Evolutionary conservation across 2,888 invertebrate species (phyloP).

Genomic region (Rosalia funebris): DNA sequence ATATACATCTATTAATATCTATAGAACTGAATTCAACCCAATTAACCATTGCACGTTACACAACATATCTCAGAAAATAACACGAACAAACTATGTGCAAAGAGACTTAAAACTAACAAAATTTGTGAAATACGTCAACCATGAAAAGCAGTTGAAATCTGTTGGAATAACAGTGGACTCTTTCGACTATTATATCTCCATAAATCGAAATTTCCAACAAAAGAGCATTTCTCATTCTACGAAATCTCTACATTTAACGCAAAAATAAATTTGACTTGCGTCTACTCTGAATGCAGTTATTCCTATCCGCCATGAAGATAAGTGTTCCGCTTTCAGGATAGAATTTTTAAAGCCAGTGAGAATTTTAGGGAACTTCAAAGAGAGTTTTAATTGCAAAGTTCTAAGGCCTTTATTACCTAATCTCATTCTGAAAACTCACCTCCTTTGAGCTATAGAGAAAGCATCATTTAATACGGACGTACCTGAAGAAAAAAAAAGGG

Average conservation of each 20-base stretch:
- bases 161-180: background rate
- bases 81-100: too few relatives aligned
- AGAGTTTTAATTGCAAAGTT: constrained; percentile 8
- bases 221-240: constrained; percentile 5
- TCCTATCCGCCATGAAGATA: constrained; percentile 3
- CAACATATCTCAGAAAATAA: too few relatives aligned
- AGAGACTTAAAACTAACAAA: too few relatives aligned
- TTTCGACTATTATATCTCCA: background rate
- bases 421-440: constrained; percentile 5
- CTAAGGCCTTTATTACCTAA: background rate
- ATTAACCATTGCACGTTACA: too few relatives aligned
- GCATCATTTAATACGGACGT: background rate
- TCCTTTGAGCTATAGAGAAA: background rate
- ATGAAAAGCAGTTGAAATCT: background rate
- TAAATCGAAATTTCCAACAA: background rate
- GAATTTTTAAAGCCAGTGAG: constrained; percentile 3
- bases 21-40: too few relatives aligned
- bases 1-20: too few relatives aligned
- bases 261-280: background rate
- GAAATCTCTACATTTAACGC: constrained; percentile 2
- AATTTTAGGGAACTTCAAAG: background rate
- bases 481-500: constrained; percentile 3
- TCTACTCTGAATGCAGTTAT: constrained; percentile 13
- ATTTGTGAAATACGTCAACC: too few relatives aligned
- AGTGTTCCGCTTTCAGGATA: background rate